Percentiles rank a stretch among this genome's conserved stretches.
phyloP scores from a whole-genome alignment of 1,140 invertebrate species.

The Heliothis subflexa region DNA sequence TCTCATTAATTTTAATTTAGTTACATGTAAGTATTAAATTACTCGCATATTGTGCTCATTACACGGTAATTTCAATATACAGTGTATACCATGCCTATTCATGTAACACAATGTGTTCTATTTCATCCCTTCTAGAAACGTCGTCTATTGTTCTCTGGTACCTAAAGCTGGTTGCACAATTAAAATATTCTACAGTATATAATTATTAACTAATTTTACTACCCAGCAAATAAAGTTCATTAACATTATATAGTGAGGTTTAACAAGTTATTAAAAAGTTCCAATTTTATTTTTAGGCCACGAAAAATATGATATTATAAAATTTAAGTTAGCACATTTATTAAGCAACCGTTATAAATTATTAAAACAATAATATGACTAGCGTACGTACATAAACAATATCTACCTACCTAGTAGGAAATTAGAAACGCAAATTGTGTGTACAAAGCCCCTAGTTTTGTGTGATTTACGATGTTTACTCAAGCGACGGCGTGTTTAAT shows the following conservation, averaged over 20 bases:
- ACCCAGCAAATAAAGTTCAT: background rate
- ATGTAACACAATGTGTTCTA: slow-evolving; percentile 29
- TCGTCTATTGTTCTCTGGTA: background rate
- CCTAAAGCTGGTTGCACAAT: slow-evolving; percentile 30
- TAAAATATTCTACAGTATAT: background rate
- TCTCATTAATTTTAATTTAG: background rate
- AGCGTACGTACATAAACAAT: slow-evolving; percentile 24
- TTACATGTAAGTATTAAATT: background rate
- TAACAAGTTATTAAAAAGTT: background rate
- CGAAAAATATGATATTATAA: background rate
- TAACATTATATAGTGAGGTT: background rate
- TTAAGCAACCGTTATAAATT: slow-evolving; percentile 4
- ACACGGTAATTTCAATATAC: slow-evolving; percentile 28
- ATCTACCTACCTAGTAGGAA: slow-evolving; percentile 52
- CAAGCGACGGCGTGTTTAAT: slow-evolving; percentile 64
- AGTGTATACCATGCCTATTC: slow-evolving; percentile 8
- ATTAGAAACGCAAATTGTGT: slow-evolving; percentile 68
- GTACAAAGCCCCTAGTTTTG: slow-evolving; percentile 62
- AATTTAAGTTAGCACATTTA: background rate
- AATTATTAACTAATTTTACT: background rate
- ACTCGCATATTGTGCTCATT: slow-evolving; percentile 10
- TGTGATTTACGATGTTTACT: slow-evolving; percentile 67
- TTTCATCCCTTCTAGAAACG: slow-evolving; percentile 21
- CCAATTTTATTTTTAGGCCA: background rate
- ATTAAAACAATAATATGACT: slow-evolving; percentile 9